phyloP scores from a whole-genome alignment of 2,113 vertebrate genomes.

The Connochaetes taurinus region DNA sequence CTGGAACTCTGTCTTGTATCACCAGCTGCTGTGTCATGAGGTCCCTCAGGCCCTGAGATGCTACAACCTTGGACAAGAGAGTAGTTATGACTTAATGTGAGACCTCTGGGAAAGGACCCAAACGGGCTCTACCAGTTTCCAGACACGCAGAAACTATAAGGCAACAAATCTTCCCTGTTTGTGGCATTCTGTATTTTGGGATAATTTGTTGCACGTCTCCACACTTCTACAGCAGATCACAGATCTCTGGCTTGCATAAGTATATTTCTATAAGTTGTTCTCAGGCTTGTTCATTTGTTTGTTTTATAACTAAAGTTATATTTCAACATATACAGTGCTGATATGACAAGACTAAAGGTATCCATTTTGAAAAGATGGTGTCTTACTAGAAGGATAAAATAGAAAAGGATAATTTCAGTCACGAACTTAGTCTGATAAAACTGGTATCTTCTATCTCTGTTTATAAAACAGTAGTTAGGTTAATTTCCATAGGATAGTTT shows the following conservation, averaged over 20 bases:
- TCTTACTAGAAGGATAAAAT: background rate
- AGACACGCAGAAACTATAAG: background rate
- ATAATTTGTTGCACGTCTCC: background rate
- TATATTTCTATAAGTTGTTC: background rate
- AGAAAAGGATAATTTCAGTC: background rate
- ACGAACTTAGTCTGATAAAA: background rate
- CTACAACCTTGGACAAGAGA: background rate
- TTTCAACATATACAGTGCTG: background rate
- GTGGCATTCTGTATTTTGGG: background rate
- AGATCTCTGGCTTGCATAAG: background rate
- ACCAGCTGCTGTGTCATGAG: rapidly evolving
- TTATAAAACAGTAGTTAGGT: background rate
- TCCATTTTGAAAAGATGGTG: background rate
- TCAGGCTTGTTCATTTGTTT: background rate
- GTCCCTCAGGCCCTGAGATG: background rate
- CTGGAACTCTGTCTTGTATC: no score
- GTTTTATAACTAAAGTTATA: background rate
- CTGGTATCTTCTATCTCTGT: background rate
- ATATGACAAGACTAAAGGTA: background rate
- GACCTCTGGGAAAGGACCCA: background rate
- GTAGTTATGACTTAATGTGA: background rate
- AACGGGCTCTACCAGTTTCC: rapidly evolving
- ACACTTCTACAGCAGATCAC: rapidly evolving
- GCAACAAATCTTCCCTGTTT: background rate
- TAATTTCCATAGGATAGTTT: background rate